Percentiles rank a stretch among this genome's conserved stretches.
These are phyloP conservation scores for Galbula dea DNA, from an alignment of 2,113 vertebrate species.

Conservation along the genomic window DNA sequence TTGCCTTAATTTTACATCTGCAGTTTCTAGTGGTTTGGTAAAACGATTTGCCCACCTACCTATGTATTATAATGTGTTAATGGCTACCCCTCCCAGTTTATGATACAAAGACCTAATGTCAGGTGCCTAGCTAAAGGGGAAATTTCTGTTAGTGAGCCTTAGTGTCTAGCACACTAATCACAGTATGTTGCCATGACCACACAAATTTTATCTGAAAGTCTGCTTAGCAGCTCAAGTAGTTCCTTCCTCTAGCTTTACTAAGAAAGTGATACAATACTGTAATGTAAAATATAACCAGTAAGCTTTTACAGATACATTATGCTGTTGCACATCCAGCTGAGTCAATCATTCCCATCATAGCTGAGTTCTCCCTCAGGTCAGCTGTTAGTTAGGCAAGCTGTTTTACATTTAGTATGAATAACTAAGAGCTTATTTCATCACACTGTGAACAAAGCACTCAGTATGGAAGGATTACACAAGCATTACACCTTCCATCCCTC, in stretches of 20 bases:
- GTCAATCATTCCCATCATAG: neutral
- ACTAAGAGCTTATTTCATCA: neutral
- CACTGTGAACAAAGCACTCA: constrained; percentile 17
- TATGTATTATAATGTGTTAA: neutral
- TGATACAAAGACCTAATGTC: neutral
- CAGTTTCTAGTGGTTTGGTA: neutral
- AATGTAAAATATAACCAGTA: neutral
- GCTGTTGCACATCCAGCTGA: neutral
- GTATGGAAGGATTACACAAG: neutral
- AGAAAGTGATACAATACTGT: neutral
- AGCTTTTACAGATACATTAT: neutral
- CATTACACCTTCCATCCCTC: neutral
- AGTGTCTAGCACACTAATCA: neutral
- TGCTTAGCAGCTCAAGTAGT: neutral
- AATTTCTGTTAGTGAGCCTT: neutral
- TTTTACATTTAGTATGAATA: neutral
- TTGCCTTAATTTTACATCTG: neutral
- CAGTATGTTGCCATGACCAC: neutral
- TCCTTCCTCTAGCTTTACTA: neutral
- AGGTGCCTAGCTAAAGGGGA: neutral
- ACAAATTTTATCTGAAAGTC: neutral
- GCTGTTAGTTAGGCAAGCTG: neutral
- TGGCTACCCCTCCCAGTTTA: neutral
- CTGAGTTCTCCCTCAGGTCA: neutral
- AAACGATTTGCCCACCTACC: neutral